Base-by-base conservation (phyloP, 2,113 vertebrate species). In the Brachionichthys hirsutus region DNA sequence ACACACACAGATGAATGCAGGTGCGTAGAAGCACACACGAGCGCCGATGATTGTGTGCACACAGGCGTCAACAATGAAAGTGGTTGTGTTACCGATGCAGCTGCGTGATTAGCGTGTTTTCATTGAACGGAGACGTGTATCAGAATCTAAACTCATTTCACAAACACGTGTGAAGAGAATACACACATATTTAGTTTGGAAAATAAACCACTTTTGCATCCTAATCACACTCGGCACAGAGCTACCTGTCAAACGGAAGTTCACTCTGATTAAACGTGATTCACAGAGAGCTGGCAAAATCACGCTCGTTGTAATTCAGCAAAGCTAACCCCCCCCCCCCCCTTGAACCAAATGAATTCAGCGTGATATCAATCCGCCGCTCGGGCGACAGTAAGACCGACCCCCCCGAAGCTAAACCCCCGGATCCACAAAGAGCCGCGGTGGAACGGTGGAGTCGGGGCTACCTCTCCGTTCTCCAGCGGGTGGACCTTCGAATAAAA, bases 391-490 rank as follows among this genome's bases (percentile, higher is more conserved):
- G 3, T 10, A 4, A 41, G 42, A 40, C 46, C 19, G 16, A 46
- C 14, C 12, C n/a, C n/a, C n/a, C n/a, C 15, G 1, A 19, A 41
- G 17, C 40, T 7, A 10, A 75, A 42, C 12, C 11, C 19, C 11
- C 19, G 36, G 20, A 19, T 38, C 13, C 2, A 12, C n/a, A 2
- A 8, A 51, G 17, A 45, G 9, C 6, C 17, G 43, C 9, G 14
- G 18, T 9, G 14, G 12, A 22, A 48, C 6, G 3, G n/a, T 5
- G 34, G 5, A 35, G 34, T 9, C 15, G 1, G 15, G 0, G 12
- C 77, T 92, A 99, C 97, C 95, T 99, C 97, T 88, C 97, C 96
- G 0, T 99, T 98, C 81, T 99, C 97, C 86, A 99, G 89, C 3
- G 97, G 97, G 45, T 97, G 96, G 56, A 99, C 94, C 86, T 93